These are phyloP conservation scores for Luidia sarsii DNA, from an alignment of 53 echinoderm and acorn worm species.

Conservation along the genomic window DNA sequence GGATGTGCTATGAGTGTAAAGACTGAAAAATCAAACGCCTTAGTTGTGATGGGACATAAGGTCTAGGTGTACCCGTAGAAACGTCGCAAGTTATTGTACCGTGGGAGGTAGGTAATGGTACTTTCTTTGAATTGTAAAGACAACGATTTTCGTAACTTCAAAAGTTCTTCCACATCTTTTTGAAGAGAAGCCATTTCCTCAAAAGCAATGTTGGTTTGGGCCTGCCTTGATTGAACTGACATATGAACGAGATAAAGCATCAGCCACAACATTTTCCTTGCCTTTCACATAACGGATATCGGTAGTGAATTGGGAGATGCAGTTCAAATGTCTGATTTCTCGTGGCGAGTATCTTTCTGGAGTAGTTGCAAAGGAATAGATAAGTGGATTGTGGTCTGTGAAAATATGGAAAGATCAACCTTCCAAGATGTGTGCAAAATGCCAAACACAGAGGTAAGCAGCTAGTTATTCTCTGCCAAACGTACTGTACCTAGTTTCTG, in stretches of 20 bases:
- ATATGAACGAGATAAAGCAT: constrained; percentile 19
- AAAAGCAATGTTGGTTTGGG: constrained; percentile 2
- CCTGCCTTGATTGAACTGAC: constrained; percentile 8
- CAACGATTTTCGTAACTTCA: not conserved
- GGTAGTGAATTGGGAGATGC: constrained; percentile 33
- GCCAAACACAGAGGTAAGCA: not conserved
- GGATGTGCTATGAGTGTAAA: constrained; percentile 38
- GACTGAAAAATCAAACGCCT: constrained; percentile 36
- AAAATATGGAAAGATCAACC: constrained; percentile 6
- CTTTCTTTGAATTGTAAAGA: not conserved
- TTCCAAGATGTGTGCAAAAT: constrained; percentile 18
- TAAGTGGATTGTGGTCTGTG: constrained; percentile 23
- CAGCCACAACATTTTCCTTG: constrained; percentile 18
- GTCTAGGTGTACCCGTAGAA: constrained; percentile 28
- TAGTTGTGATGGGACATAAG: constrained; percentile 4
- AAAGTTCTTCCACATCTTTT: constrained; percentile 10
- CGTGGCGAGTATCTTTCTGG: constrained; percentile 4
- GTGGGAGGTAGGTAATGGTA: constrained; percentile 12
- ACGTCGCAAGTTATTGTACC: constrained; percentile 22
- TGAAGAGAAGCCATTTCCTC: constrained; percentile 23
- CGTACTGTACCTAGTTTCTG: constrained; percentile 24
- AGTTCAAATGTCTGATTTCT: constrained; percentile 17
- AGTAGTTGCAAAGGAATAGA: not conserved
- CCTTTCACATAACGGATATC: constrained; percentile 22
- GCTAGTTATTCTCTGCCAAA: constrained; percentile 17